Evolutionary conservation across 2,888 invertebrate genomes (phyloP).

Genomic region (Caenorhabditis sinica): DNA sequence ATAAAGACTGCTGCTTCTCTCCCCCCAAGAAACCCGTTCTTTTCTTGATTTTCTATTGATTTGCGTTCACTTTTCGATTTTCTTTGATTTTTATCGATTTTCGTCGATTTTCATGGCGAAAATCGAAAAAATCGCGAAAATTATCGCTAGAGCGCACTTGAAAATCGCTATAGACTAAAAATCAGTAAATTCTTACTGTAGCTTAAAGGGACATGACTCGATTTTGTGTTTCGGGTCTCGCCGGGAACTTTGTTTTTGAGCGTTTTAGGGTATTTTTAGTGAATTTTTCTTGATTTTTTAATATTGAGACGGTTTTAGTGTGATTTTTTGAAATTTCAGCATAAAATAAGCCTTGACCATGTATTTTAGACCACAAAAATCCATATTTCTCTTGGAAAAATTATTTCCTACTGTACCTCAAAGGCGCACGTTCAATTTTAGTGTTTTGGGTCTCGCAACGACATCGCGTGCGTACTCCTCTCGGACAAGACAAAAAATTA

Average conservation of each 20-base stretch:
- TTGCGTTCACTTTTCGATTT: too few relatives aligned
- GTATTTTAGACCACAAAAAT: too few relatives aligned
- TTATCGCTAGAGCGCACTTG: not conserved
- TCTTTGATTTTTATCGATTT: not conserved
- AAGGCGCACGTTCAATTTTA: conserved; percentile 12
- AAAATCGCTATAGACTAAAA: too few relatives aligned
- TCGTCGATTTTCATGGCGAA: too few relatives aligned
- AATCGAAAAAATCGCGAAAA: not conserved
- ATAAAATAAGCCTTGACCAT: too few relatives aligned
- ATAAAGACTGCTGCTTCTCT: too few relatives aligned
- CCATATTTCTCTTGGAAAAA: not conserved
- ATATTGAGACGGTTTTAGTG: not conserved
- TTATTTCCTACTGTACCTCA: not conserved
- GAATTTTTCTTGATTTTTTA: not conserved
- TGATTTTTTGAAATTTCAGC: not conserved
- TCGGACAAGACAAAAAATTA: not conserved
- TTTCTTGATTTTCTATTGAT: too few relatives aligned
- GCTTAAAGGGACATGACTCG: not conserved
- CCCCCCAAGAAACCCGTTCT: not conserved
- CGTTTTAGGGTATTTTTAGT: not conserved
- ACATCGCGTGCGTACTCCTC: conserved; percentile 2
- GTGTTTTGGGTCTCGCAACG: not conserved
- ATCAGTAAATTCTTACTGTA: not conserved
- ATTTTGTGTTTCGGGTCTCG: not conserved
- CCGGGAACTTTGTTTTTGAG: not conserved